Conservation (phyloP, 1,140 invertebrate species). For the Lepidurus arcticus region DNA sequence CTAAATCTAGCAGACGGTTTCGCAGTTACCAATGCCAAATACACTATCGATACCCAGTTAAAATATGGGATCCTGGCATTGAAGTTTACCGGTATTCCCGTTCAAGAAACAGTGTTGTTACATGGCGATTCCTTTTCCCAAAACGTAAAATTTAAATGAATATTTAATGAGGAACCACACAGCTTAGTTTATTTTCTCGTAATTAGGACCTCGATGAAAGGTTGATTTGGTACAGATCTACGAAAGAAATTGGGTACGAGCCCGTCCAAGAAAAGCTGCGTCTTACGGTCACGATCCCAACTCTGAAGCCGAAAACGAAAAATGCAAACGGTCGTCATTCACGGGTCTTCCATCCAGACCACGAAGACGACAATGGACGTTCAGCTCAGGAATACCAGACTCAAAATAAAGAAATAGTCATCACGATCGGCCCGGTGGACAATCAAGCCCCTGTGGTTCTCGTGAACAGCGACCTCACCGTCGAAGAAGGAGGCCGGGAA, state of each 20-base stretch:
- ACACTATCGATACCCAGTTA: neutral
- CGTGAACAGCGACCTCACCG: constrained; percentile 29
- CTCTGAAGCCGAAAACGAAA: neutral
- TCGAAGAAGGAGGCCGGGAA: constrained; percentile 32
- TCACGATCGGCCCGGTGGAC: constrained; percentile 29
- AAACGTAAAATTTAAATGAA: neutral
- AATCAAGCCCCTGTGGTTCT: constrained; percentile 30
- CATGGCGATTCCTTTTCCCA: constrained; percentile 13
- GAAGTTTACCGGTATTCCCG: neutral
- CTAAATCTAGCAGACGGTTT: neutral
- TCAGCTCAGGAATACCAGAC: neutral
- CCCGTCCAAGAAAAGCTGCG: constrained; percentile 17
- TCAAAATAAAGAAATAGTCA: constrained; percentile 13
- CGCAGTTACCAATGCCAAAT: neutral
- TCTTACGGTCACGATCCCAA: neutral
- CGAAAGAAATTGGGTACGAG: constrained; percentile 21
- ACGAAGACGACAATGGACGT: neutral
- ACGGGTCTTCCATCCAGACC: neutral
- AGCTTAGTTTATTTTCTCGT: neutral
- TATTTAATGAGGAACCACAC: neutral
- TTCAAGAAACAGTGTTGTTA: neutral
- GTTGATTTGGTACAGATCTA: neutral
- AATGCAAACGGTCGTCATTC: neutral
- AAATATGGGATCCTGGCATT: neutral
- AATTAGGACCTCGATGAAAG: constrained; percentile 23